Conservation (phyloP, 2,113 vertebrate species). For the Columba livia region DNA sequence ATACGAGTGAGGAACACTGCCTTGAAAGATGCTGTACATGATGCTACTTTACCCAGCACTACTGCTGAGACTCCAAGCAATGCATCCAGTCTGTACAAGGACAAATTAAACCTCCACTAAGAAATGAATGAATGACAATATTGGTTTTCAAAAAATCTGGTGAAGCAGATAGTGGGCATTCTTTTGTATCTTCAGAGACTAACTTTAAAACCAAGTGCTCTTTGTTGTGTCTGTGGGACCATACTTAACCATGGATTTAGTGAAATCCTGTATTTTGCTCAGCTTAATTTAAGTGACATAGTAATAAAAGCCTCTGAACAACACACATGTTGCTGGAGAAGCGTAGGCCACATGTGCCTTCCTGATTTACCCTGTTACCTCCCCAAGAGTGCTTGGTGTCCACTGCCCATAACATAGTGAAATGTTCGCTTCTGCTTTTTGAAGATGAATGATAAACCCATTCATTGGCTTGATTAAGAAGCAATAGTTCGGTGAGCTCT, state of each 20-base stretch:
- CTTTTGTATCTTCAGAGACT: background rate
- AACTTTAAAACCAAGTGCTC: background rate
- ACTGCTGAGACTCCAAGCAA: background rate
- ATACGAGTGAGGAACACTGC: constrained; percentile 66
- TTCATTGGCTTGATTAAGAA: background rate
- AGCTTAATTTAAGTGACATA: background rate
- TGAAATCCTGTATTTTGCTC: background rate
- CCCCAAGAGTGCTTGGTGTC: background rate
- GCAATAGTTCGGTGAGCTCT: background rate
- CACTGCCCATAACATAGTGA: background rate
- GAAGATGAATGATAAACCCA: background rate
- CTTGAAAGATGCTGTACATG: constrained; percentile 36
- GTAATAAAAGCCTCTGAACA: constrained; percentile 1
- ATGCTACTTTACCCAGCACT: background rate
- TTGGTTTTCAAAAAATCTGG: background rate
- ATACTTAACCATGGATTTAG: background rate
- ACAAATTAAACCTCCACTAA: background rate
- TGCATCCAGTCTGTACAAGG: background rate
- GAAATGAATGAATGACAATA: background rate
- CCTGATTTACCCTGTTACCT: background rate
- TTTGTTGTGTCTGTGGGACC: background rate
- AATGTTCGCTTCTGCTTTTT: background rate
- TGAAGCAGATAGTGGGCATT: background rate
- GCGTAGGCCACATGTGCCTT: background rate
- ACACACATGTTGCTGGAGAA: background rate